Conservation (phyloP, 1,140 invertebrate species). For the Papilio aristodemus region DNA sequence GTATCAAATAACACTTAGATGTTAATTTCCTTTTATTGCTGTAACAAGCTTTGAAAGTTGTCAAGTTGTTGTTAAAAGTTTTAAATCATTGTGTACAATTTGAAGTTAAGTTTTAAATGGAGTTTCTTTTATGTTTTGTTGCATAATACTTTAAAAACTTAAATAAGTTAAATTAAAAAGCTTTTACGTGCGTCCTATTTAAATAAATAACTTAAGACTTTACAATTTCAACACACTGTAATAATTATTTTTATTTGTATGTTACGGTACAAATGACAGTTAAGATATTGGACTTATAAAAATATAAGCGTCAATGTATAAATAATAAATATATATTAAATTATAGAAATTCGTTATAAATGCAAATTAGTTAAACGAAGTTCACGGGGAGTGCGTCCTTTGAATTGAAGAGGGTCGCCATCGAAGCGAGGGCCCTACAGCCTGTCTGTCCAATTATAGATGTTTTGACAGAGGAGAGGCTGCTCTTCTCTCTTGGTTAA, state of each 20-base stretch:
- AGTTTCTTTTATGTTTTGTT: neutral
- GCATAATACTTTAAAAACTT: neutral
- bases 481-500: conserved; percentile 40
- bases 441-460: conserved; percentile 65
- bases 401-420: conserved; percentile 63
- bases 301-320: neutral
- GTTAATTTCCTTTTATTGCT: neutral
- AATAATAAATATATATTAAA: neutral
- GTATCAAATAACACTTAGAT: conserved; percentile 1
- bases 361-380: conserved; percentile 40
- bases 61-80: conserved; percentile 8
- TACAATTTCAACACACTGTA: too few species aligned
- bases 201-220: neutral
- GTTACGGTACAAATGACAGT: too few species aligned
- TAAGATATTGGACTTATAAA: neutral
- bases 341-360: conserved; percentile 36
- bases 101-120: too few species aligned
- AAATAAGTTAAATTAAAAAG: neutral
- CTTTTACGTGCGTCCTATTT: conserved; percentile 5
- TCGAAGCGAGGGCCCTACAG: conserved; percentile 52
- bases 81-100: neutral
- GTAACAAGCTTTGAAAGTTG: neutral
- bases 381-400: conserved; percentile 40
- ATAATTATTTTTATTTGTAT: too few species aligned
- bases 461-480: conserved; percentile 55